Percentiles rank a stretch among this genome's conserved stretches.
Conservation (phyloP, 2,113 vertebrate species). For the Ceratotherium simum region DNA sequence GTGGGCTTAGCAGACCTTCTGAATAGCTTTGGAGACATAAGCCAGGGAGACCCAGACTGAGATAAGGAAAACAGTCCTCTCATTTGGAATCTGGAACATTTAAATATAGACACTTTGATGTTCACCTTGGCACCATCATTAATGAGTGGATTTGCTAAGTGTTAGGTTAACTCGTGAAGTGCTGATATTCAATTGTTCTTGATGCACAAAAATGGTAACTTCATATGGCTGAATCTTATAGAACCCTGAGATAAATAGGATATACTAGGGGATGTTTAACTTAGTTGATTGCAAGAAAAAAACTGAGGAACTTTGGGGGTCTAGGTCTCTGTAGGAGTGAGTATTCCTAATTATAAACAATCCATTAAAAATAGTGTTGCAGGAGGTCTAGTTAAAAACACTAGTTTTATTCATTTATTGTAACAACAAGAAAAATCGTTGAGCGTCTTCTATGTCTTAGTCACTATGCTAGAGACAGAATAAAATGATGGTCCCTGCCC, state of each 20-base stretch:
- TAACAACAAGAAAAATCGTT: neutral
- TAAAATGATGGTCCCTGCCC: neutral
- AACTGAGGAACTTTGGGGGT: neutral
- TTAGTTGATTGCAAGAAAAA: neutral
- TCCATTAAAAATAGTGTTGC: neutral
- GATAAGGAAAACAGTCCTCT: conserved; percentile 9
- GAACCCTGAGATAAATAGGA: neutral
- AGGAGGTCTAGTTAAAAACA: neutral
- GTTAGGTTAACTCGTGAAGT: neutral
- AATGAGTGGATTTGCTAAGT: neutral
- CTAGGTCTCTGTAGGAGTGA: neutral
- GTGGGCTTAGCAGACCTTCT: neutral
- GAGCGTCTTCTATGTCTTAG: neutral
- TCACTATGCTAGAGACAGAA: neutral
- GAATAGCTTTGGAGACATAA: neutral
- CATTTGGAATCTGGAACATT: neutral
- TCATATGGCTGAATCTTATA: neutral
- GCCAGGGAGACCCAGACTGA: neutral
- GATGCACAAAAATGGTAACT: neutral
- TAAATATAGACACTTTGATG: neutral
- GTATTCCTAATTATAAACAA: neutral
- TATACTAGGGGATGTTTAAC: neutral
- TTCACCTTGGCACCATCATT: neutral
- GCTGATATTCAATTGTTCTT: neutral
- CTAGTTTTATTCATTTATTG: conserved; percentile 4